Conservation (phyloP, 1,140 invertebrate species). For the Paraescarpia echinospica region DNA sequence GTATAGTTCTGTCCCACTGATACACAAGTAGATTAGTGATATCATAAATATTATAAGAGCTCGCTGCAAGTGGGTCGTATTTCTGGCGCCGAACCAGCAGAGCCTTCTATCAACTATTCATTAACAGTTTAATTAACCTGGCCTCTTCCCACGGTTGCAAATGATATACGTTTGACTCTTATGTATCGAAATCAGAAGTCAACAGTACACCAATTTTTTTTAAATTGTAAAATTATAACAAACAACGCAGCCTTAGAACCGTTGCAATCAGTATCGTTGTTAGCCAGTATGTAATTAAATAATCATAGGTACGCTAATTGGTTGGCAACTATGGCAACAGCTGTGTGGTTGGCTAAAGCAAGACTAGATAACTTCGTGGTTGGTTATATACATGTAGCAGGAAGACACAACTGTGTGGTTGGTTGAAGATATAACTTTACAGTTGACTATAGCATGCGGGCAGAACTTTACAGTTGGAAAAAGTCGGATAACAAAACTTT, state of each 20-base stretch:
- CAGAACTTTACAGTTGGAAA: too few species aligned
- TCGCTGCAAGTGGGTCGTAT: background rate
- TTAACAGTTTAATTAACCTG: background rate
- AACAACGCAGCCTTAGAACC: too few species aligned
- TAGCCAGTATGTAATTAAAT: background rate
- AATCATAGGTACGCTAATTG: background rate
- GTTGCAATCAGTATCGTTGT: background rate
- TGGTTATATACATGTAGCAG: too few species aligned
- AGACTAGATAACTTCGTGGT: too few species aligned
- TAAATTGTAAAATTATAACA: background rate
- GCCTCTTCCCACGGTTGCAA: background rate
- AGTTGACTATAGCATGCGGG: too few species aligned
- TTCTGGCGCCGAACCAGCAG: background rate
- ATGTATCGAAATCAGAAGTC: background rate
- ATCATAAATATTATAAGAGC: background rate
- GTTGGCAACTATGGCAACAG: too few species aligned
- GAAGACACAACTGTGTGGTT: too few species aligned
- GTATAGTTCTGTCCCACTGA: background rate
- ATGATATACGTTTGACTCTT: background rate
- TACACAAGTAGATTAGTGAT: background rate
- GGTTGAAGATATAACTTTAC: too few species aligned
- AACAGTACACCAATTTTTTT: background rate
- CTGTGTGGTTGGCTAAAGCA: too few species aligned
- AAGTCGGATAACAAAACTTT: too few species aligned
- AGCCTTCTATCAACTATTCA: background rate